Evolutionary conservation across 2,113 vertebrate species (phyloP).

Genomic region (Psammodynastes pulverulentus): DNA sequence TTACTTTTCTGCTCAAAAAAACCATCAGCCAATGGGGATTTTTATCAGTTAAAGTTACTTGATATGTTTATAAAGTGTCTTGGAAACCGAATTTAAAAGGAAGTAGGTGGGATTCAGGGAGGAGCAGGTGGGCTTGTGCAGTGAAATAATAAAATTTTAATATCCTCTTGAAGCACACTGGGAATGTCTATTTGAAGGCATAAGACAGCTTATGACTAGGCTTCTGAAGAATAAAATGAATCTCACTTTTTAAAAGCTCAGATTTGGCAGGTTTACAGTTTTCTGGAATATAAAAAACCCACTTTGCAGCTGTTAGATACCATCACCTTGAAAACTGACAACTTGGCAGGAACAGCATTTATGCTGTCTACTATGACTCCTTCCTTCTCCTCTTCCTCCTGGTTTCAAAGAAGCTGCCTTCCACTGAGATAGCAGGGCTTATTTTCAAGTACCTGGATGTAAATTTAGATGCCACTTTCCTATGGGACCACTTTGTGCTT

Average conservation of each 20-base stretch:
- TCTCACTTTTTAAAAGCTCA: conserved; percentile 35
- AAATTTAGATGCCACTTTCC: not conserved
- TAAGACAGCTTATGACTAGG: conserved; percentile 37
- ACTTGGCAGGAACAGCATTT: conserved; percentile 32
- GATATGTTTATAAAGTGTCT: conserved; percentile 44
- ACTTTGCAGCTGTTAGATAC: conserved; percentile 23
- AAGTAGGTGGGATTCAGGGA: conserved; percentile 4
- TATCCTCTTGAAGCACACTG: conserved; percentile 34
- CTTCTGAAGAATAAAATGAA: conserved; percentile 53
- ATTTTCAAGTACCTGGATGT: not conserved
- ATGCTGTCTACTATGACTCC: conserved; percentile 16
- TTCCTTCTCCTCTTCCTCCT: not conserved
- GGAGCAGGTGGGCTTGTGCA: conserved; percentile 9
- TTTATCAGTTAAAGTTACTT: conserved; percentile 37
- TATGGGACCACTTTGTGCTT: not conserved
- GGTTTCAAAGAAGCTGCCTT: not conserved
- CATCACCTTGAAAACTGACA: conserved; percentile 29
- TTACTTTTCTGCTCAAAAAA: conserved; percentile 42
- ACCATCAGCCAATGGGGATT: conserved; percentile 17
- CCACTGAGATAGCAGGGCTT: not conserved
- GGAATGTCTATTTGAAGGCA: conserved; percentile 44
- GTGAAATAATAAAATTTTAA: conserved; percentile 51
- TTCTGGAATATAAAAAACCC: conserved; percentile 31
- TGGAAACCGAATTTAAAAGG: conserved; percentile 38
- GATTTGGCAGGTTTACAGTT: conserved; percentile 33